Percentiles rank a stretch among this genome's conserved stretches.
phyloP scores from a whole-genome alignment of 2,888 invertebrate genomes.

The Imbricaverruca yamaguchii region DNA sequence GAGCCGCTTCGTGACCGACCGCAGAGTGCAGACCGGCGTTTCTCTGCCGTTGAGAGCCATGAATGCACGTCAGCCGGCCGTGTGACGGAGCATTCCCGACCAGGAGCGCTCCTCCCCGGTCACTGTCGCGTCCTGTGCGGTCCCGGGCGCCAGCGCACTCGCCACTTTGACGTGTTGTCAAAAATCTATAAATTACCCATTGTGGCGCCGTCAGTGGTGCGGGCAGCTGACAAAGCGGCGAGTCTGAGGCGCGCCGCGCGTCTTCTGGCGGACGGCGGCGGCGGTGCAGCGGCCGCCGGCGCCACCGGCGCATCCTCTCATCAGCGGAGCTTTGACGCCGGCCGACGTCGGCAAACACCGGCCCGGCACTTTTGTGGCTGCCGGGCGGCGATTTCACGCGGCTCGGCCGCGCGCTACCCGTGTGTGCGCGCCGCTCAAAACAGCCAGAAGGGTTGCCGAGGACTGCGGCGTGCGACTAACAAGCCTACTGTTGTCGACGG shows the following conservation, averaged over 20 bases:
- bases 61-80: no score
- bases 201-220: not conserved
- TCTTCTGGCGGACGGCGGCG: not conserved
- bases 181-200: slow-evolving; percentile 19
- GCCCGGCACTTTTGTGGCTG: not conserved
- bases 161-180: not conserved
- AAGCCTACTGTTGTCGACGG: not conserved
- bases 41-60: no score
- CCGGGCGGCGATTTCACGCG: not conserved
- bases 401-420: not conserved
- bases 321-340: not conserved
- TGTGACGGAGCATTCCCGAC: no score
- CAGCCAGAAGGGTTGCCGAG: slow-evolving; percentile 4
- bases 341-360: not conserved
- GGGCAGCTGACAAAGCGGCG: not conserved
- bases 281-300: no score
- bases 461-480: not conserved
- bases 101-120: not conserved
- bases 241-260: not conserved
- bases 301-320: not conserved
- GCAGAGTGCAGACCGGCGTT: no score
- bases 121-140: slow-evolving; percentile 1
- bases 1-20: no score
- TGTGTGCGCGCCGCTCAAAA: not conserved
- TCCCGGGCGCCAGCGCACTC: not conserved